These are phyloP conservation scores for Smittia sp. DNA, from an alignment of 2,888 invertebrate species.

Conservation along the genomic window DNA sequence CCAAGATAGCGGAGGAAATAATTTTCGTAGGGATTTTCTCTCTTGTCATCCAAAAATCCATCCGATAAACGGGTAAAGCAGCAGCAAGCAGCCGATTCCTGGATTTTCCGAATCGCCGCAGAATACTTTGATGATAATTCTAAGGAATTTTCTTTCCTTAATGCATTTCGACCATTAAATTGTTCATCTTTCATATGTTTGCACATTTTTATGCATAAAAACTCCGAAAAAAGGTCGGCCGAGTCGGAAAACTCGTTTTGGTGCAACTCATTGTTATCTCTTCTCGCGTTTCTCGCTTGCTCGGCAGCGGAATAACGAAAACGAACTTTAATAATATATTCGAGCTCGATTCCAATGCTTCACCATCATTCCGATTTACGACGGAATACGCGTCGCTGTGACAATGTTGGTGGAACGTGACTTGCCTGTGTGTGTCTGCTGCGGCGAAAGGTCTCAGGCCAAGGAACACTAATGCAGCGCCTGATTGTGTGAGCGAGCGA, in stretches of 20 bases:
- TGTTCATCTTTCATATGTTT: neutral
- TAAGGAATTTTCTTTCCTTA: constrained; percentile 9
- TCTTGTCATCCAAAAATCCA: neutral
- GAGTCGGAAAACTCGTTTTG: constrained; percentile 28
- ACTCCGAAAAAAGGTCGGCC: neutral
- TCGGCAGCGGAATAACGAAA: neutral
- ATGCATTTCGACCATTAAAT: constrained; percentile 32
- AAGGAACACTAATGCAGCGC: neutral
- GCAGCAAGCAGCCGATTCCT: neutral
- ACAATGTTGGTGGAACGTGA: neutral
- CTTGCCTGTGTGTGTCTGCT: neutral
- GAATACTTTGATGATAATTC: constrained; percentile 14
- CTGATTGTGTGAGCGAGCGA: neutral
- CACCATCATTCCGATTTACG: neutral
- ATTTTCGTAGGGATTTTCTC: constrained; percentile 8
- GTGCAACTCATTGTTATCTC: constrained; percentile 34
- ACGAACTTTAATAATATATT: constrained; percentile 30
- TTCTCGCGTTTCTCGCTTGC: neutral
- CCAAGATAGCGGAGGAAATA: constrained; percentile 8
- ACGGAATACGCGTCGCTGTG: neutral
- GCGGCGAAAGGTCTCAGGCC: neutral
- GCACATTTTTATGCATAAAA: constrained; percentile 21
- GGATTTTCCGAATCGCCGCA: neutral
- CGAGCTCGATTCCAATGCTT: neutral
- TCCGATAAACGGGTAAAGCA: neutral